phyloP scores from a whole-genome alignment of 2,797 vertebrate genomes.

The Dendrocincla fuliginosa region DNA sequence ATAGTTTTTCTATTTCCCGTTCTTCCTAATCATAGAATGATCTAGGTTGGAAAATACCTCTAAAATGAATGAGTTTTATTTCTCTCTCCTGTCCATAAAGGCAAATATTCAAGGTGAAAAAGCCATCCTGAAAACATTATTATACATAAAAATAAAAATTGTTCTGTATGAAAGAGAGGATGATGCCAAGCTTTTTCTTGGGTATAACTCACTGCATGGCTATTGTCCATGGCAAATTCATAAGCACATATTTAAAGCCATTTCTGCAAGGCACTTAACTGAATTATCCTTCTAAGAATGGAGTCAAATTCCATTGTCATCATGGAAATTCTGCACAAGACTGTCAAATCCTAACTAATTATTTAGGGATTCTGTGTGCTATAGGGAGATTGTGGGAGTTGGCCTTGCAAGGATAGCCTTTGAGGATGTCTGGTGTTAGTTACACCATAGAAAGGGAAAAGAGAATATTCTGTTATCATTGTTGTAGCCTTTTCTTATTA shows the following conservation, averaged over 20 bases:
- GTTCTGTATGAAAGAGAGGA: background rate
- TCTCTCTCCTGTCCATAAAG: background rate
- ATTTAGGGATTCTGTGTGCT: background rate
- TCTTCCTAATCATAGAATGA: background rate
- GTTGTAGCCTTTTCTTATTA: background rate
- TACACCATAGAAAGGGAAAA: background rate
- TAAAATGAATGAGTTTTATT: background rate
- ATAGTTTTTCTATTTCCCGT: background rate
- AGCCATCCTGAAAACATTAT: background rate
- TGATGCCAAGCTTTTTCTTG: background rate
- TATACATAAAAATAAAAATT: background rate
- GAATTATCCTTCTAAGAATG: background rate
- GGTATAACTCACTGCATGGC: background rate
- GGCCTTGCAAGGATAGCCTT: background rate
- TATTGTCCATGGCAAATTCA: background rate
- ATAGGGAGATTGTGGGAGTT: background rate
- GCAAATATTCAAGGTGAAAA: background rate
- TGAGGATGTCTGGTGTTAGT: rapidly evolving
- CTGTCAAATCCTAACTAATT: background rate
- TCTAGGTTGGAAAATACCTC: background rate
- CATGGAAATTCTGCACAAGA: background rate
- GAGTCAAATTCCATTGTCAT: background rate
- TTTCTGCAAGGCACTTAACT: background rate
- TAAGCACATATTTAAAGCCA: background rate
- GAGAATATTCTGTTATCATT: background rate